Evolutionary conservation across 2,888 invertebrate species (phyloP).

Genomic region (Trimorus sp.): DNA sequence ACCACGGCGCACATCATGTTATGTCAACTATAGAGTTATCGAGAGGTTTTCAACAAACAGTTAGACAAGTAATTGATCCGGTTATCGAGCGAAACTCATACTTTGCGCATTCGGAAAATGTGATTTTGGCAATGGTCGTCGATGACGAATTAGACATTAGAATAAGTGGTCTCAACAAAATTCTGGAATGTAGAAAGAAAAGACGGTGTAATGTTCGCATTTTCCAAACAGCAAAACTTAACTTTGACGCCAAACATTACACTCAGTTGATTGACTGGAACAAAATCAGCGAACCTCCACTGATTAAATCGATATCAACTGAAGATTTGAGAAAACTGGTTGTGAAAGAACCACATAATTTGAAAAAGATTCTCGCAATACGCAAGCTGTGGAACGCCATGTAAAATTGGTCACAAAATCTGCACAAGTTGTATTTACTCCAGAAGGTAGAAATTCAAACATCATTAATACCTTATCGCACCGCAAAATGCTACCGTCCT

Average conservation of each 20-base stretch:
- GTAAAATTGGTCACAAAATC: slow-evolving; percentile 7
- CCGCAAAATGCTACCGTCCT: no score
- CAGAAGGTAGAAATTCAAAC: no score
- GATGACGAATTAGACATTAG: slow-evolving; percentile 11
- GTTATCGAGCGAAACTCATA: slow-evolving; percentile 18
- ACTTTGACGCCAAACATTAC: slow-evolving; percentile 3
- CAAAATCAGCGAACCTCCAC: not conserved
- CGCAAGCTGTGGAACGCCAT: slow-evolving; percentile 6
- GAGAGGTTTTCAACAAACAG: not conserved
- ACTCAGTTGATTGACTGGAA: slow-evolving; percentile 3
- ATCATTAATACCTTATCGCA: no score
- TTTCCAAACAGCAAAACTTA: not conserved
- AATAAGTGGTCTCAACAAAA: slow-evolving; percentile 3
- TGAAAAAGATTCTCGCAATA: not conserved
- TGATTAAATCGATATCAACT: not conserved
- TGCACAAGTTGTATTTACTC: no score
- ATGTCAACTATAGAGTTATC: not conserved
- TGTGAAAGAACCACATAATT: not conserved
- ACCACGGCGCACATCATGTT: slow-evolving; percentile 7
- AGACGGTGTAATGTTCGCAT: not conserved
- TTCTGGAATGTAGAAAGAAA: not conserved
- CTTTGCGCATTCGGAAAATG: slow-evolving; percentile 15
- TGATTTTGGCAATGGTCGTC: slow-evolving; percentile 20
- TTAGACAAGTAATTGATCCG: slow-evolving; percentile 1
- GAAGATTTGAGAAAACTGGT: not conserved